A percentile compares a stretch with the other conserved stretches of the same genome.
Conservation (phyloP, 2,888 invertebrate species). For the Sinohyriopsis cumingii region DNA sequence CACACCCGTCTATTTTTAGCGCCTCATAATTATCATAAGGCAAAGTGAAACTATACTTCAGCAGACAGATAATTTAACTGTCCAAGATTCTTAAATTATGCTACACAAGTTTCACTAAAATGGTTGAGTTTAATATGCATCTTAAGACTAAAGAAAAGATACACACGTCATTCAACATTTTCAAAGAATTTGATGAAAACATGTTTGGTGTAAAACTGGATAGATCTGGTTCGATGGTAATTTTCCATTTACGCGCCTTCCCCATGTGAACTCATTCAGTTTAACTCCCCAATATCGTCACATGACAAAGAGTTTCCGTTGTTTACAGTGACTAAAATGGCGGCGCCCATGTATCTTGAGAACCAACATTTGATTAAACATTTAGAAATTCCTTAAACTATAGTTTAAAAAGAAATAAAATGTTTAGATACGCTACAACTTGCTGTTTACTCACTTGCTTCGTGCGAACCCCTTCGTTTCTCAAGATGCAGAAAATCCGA, state of each 20-base stretch:
- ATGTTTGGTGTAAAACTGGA: background rate
- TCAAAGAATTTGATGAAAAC: background rate
- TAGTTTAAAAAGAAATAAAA: slow-evolving; percentile 3
- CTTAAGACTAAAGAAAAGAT: too few relatives aligned
- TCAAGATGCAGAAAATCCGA: slow-evolving; percentile 32
- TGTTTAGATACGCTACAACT: background rate
- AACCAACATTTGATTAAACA: background rate
- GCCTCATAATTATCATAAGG: too few relatives aligned
- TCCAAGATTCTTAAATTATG: background rate
- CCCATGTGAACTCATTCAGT: slow-evolving; percentile 14
- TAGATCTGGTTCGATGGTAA: slow-evolving; percentile 14
- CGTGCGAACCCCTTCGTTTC: background rate
- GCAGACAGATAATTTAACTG: too few relatives aligned
- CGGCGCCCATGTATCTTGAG: slow-evolving; percentile 55
- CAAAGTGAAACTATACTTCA: too few relatives aligned
- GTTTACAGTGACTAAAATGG: slow-evolving; percentile 60
- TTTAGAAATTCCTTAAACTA: background rate
- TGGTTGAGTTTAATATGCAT: too few relatives aligned
- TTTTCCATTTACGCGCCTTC: slow-evolving; percentile 37
- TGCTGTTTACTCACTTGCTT: background rate
- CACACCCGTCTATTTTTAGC: too few relatives aligned
- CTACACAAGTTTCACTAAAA: background rate
- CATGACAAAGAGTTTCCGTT: slow-evolving; percentile 53
- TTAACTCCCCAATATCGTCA: slow-evolving; percentile 27
- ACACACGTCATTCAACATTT: background rate